These are phyloP conservation scores for Acholoe squamosa DNA, from an alignment of 2,888 invertebrate genomes.

Conservation along the genomic window DNA sequence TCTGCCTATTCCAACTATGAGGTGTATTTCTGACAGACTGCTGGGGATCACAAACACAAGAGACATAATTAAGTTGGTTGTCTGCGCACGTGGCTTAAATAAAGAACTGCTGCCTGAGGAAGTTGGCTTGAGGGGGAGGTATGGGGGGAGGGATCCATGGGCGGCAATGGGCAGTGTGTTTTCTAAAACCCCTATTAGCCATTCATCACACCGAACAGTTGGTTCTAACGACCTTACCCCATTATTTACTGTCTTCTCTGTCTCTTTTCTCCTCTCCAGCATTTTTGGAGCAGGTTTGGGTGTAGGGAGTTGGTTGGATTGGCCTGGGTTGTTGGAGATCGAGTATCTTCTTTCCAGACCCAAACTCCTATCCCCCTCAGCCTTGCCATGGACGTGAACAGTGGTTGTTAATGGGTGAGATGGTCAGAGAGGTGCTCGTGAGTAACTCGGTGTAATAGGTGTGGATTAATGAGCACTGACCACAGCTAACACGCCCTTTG, in stretches of 20 bases:
- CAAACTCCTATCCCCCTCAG: too few relatives aligned
- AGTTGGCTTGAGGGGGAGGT: neutral
- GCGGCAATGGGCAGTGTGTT: neutral
- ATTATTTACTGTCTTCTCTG: too few relatives aligned
- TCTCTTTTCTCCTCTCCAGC: too few relatives aligned
- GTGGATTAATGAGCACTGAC: neutral
- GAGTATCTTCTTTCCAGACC: too few relatives aligned
- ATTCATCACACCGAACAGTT: neutral
- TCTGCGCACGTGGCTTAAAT: conserved; percentile 30
- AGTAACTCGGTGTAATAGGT: neutral
- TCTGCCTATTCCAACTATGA: neutral
- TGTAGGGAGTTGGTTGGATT: too few relatives aligned
- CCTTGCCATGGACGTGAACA: too few relatives aligned
- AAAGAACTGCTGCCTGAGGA: neutral
- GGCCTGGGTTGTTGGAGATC: too few relatives aligned
- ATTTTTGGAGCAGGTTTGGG: too few relatives aligned
- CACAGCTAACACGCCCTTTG: neutral
- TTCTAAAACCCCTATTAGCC: neutral
- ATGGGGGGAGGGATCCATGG: neutral
- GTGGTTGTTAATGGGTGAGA: too few relatives aligned
- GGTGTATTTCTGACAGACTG: neutral
- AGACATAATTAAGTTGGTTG: conserved; percentile 28
- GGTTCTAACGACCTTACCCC: neutral
- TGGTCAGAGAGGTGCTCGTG: neutral
- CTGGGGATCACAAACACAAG: neutral